A percentile compares a stretch with the other conserved stretches of the same genome.
Conservation (phyloP, 1,140 invertebrate species). For the Drosophila willistoni region DNA sequence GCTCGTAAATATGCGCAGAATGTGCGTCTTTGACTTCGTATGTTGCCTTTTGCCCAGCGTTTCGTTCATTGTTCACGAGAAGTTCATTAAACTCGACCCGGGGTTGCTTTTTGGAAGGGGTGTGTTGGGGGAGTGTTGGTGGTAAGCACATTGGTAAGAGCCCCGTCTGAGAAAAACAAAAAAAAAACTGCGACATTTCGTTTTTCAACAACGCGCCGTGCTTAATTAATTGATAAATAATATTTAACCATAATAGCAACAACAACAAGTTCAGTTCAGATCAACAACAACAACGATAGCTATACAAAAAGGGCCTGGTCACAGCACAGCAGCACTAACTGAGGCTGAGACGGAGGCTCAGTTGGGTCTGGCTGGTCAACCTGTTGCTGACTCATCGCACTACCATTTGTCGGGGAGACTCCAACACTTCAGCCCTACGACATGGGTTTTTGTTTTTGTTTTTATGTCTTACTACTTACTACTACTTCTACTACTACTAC, state of each 20-base stretch:
- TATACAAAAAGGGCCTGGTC: slow-evolving; percentile 8
- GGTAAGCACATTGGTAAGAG: slow-evolving; percentile 36
- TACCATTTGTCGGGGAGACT: slow-evolving; percentile 18
- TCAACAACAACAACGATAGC: slow-evolving; percentile 7
- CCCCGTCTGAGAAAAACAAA: slow-evolving; percentile 60
- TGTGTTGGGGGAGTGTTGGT: too few relatives aligned
- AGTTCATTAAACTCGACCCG: slow-evolving; percentile 21
- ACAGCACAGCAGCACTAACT: background rate
- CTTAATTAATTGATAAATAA: slow-evolving; percentile 41
- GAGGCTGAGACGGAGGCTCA: too few relatives aligned
- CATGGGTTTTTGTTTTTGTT: background rate
- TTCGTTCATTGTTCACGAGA: slow-evolving; percentile 16
- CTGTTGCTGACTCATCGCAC: slow-evolving; percentile 47
- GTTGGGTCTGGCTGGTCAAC: slow-evolving; percentile 41
- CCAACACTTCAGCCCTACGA: slow-evolving; percentile 21
- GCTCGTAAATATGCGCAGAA: slow-evolving; percentile 62
- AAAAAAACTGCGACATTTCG: slow-evolving; percentile 64
- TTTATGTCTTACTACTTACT: slow-evolving; percentile 1
- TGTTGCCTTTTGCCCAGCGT: background rate
- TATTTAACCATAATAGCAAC: slow-evolving; percentile 13
- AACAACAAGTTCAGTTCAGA: slow-evolving; percentile 4
- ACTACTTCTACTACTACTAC: background rate
- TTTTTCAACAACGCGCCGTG: slow-evolving; percentile 32
- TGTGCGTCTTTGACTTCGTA: slow-evolving; percentile 45
- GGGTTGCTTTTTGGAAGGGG: too few relatives aligned